Evolutionary conservation across 2,797 vertebrate genomes (phyloP).

Genomic region (Danio albolineatus): DNA sequence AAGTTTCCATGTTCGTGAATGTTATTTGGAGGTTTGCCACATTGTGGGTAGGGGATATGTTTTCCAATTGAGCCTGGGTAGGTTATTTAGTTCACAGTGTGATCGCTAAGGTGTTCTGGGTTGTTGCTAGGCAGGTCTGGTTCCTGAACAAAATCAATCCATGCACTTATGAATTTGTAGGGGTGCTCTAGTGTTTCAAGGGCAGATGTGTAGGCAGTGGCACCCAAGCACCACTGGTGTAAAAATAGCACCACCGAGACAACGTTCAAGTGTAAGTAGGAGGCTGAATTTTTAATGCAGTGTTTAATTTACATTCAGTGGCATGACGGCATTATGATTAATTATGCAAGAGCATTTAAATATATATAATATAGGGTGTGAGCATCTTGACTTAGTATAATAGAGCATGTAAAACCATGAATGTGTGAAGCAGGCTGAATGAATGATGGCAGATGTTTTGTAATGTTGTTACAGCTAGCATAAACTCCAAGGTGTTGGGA

Average conservation of each 20-base stretch:
- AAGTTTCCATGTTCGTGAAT: too few relatives aligned
- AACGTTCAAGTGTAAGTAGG: not conserved
- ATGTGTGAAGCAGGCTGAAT: not conserved
- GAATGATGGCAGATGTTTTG: not conserved
- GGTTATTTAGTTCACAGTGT: not conserved
- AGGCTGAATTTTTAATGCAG: not conserved
- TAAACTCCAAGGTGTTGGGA: not conserved
- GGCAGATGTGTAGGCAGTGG: constrained; percentile 1
- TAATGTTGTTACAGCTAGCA: not conserved
- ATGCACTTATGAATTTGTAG: not conserved
- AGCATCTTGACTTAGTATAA: not conserved
- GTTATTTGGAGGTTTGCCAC: too few relatives aligned
- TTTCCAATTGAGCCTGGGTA: not conserved
- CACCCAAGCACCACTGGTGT: not conserved
- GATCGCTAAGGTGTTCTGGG: not conserved
- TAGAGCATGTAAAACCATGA: not conserved
- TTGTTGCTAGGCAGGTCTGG: constrained; percentile 1
- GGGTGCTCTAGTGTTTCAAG: constrained; percentile 14
- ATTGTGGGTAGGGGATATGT: too few relatives aligned
- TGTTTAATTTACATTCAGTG: not conserved
- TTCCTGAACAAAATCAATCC: not conserved
- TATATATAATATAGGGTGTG: not conserved
- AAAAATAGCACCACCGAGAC: constrained; percentile 6
- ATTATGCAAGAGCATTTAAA: constrained; percentile 18
- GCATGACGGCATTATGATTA: not conserved